phyloP scores from a whole-genome alignment of 1,140 invertebrate genomes.

The Scylla paramamosain region DNA sequence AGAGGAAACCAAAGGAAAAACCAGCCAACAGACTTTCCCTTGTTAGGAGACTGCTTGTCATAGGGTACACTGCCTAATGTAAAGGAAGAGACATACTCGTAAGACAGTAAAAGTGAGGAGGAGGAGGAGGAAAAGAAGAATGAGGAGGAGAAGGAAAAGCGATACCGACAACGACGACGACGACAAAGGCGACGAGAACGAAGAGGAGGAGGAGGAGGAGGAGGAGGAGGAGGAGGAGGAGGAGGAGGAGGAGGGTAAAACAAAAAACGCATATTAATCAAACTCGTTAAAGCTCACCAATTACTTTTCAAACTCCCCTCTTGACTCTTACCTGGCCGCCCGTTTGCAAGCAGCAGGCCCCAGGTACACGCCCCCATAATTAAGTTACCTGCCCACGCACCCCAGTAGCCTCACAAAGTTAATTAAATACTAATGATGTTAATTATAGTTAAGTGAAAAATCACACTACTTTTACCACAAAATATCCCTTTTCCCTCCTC shows the following conservation, averaged over 20 bases:
- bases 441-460: slow-evolving; percentile 4
- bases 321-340: not conserved
- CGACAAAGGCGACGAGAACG: not conserved
- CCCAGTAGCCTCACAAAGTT: not conserved
- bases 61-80: too few relatives aligned
- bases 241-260: not conserved
- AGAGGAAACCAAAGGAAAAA: too few relatives aligned
- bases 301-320: not conserved
- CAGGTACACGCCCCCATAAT: not conserved
- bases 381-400: slow-evolving; percentile 9
- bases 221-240: not conserved
- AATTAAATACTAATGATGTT: slow-evolving; percentile 25
- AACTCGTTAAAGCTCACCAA: not conserved
- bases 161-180: not conserved
- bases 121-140: not conserved
- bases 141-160: not conserved
- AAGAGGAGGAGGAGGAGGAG: not conserved
- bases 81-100: too few relatives aligned
- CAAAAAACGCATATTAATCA: not conserved
- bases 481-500: not conserved
- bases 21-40: too few relatives aligned
- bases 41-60: too few relatives aligned
- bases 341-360: not conserved
- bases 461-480: not conserved
- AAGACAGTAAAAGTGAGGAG: too few relatives aligned